A percentile compares a stretch with the other conserved stretches of the same genome.
Conservation (phyloP, 1,140 invertebrate species). For the Drosophila varians region DNA sequence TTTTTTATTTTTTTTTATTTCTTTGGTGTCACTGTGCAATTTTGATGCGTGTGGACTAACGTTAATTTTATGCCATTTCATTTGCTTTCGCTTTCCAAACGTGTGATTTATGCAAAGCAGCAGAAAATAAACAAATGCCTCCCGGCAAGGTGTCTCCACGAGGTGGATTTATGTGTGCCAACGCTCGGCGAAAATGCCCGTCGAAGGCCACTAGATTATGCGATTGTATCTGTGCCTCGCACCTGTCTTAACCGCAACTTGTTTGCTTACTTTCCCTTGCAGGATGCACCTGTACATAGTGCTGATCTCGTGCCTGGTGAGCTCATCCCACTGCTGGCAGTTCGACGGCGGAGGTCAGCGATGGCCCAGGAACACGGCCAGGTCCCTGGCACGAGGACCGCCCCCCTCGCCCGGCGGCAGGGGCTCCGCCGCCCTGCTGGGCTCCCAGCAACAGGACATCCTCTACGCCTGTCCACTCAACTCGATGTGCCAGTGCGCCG, state of each 20-base stretch:
- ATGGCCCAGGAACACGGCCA: slow-evolving; percentile 42
- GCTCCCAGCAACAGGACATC: slow-evolving; percentile 79
- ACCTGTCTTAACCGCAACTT: background rate
- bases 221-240: slow-evolving; percentile 16
- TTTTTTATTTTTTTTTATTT: no score
- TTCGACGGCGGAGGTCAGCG: slow-evolving; percentile 72
- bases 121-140: slow-evolving; percentile 69
- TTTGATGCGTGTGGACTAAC: slow-evolving; percentile 38
- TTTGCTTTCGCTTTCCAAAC: slow-evolving; percentile 56
- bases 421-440: slow-evolving; percentile 68
- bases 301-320: slow-evolving; percentile 73
- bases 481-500: slow-evolving; percentile 87
- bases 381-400: slow-evolving; percentile 53
- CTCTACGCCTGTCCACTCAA: slow-evolving; percentile 86
- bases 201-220: slow-evolving; percentile 23
- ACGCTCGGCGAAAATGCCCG: slow-evolving; percentile 1
- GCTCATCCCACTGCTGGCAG: slow-evolving; percentile 78
- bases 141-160: slow-evolving; percentile 57
- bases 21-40: slow-evolving; percentile 34
- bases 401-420: slow-evolving; percentile 44
- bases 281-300: slow-evolving; percentile 76
- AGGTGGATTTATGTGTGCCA: slow-evolving; percentile 27
- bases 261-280: slow-evolving; percentile 21
- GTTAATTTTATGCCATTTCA: slow-evolving; percentile 79
- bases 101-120: slow-evolving; percentile 77